Percentiles rank a stretch among this genome's conserved stretches.
Conservation (phyloP, 1,140 invertebrate species). For the Thaumetopoea pityocampa region DNA sequence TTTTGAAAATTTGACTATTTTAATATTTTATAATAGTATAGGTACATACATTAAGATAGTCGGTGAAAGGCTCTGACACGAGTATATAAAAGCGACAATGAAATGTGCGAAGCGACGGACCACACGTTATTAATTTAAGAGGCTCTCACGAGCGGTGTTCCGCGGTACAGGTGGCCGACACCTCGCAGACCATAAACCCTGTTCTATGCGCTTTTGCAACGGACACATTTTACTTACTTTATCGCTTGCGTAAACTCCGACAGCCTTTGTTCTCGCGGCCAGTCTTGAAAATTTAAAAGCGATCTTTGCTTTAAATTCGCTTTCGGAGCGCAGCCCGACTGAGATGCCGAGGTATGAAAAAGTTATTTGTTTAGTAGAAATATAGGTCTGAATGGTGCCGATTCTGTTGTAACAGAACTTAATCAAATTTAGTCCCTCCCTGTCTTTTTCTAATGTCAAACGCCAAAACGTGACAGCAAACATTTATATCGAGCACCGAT, state of each 20-base stretch:
- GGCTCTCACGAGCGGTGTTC: conserved; percentile 4
- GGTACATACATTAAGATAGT: too few relatives aligned
- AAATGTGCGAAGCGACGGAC: background rate
- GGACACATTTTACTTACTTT: conserved; percentile 62
- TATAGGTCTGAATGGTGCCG: too few relatives aligned
- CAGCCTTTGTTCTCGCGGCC: conserved; percentile 49
- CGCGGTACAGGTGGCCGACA: conserved; percentile 38
- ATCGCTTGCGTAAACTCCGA: conserved; percentile 49
- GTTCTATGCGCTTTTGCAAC: conserved; percentile 42
- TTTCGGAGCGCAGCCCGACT: conserved; percentile 24
- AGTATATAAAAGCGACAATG: background rate
- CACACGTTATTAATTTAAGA: conserved; percentile 4
- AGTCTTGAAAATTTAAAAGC: conserved; percentile 59
- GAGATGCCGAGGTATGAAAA: conserved; percentile 47
- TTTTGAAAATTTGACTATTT: too few relatives aligned
- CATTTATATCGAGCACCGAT: too few relatives aligned
- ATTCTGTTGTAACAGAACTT: too few relatives aligned
- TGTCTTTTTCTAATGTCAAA: too few relatives aligned
- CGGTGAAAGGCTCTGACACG: too few relatives aligned
- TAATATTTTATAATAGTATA: too few relatives aligned
- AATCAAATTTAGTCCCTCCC: too few relatives aligned
- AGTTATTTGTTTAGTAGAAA: too few relatives aligned
- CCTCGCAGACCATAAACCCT: conserved; percentile 36
- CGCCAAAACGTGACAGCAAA: too few relatives aligned
- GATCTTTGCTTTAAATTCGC: conserved; percentile 51